These are phyloP conservation scores for Ranitomeya variabilis DNA, from an alignment of 2,113 vertebrate genomes.

Conservation along the genomic window DNA sequence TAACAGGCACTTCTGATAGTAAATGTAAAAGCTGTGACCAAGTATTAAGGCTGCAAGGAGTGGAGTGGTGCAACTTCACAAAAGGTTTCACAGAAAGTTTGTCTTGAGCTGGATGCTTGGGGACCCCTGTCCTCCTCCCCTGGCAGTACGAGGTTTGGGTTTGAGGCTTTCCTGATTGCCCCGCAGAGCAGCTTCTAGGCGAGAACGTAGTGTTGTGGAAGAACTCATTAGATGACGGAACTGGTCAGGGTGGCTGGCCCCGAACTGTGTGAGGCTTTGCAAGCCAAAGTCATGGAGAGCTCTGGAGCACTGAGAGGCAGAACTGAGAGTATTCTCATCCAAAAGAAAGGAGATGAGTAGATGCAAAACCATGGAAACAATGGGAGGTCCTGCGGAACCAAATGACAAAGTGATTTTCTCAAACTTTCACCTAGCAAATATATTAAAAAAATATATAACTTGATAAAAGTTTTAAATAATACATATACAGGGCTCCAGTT, in stretches of 20 bases:
- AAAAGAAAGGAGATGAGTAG: constrained; percentile 91
- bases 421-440: background rate
- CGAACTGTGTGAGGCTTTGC: constrained; percentile 87
- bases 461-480: no score
- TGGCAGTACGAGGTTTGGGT: constrained; percentile 72
- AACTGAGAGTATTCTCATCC: constrained; percentile 86
- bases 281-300: constrained; percentile 88
- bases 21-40: background rate
- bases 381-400: constrained; percentile 74
- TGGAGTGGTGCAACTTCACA: background rate
- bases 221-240: constrained; percentile 85
- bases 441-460: no score
- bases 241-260: constrained; percentile 80
- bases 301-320: constrained; percentile 74
- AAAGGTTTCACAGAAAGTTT: constrained; percentile 80
- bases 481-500: no score
- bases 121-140: constrained; percentile 73
- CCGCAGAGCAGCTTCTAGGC: constrained; percentile 87
- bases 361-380: constrained; percentile 82
- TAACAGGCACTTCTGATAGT: constrained; percentile 15
- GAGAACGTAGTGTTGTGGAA: constrained; percentile 84
- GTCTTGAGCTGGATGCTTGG: constrained; percentile 92
- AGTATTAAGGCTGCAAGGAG: constrained; percentile 28
- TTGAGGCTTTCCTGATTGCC: constrained; percentile 85
- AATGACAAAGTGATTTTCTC: background rate